phyloP scores from a whole-genome alignment of 2,797 vertebrate species.

The Cyclura pinguis region DNA sequence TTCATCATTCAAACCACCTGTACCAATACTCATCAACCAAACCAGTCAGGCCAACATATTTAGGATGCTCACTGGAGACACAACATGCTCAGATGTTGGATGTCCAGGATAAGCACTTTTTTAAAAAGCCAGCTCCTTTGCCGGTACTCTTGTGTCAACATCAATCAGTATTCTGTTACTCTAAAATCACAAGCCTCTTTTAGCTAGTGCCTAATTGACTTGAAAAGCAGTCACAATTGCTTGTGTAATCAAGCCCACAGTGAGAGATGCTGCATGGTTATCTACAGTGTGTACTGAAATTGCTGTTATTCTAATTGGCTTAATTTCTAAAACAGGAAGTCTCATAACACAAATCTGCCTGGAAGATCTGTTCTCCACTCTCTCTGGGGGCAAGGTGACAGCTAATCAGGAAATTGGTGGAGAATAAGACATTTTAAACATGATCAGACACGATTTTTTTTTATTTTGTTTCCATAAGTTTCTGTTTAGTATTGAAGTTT shows the following conservation, averaged over 20 bases:
- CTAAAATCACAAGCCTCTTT: constrained; percentile 1
- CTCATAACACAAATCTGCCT: not conserved
- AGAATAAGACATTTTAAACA: too few species aligned
- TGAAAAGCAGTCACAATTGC: not conserved
- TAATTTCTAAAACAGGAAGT: not conserved
- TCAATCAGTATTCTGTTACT: constrained; percentile 5
- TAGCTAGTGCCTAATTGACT: not conserved
- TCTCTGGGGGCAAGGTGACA: not conserved
- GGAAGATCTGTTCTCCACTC: not conserved
- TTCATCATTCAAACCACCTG: not conserved
- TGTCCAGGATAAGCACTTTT: not conserved
- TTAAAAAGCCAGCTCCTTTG: not conserved
- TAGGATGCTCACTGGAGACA: not conserved
- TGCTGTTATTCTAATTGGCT: not conserved
- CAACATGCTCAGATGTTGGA: too few species aligned
- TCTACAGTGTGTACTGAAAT: not conserved
- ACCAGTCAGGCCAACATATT: not conserved
- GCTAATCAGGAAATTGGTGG: too few species aligned
- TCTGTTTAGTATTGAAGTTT: not conserved
- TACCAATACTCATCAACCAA: too few species aligned
- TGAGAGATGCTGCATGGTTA: not conserved
- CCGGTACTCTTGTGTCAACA: not conserved
- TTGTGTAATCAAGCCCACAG: constrained; percentile 6
- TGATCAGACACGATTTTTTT: not conserved
- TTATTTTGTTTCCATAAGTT: not conserved